phyloP scores from a whole-genome alignment of 2,888 invertebrate genomes.

The Galerucella nymphaeae region DNA sequence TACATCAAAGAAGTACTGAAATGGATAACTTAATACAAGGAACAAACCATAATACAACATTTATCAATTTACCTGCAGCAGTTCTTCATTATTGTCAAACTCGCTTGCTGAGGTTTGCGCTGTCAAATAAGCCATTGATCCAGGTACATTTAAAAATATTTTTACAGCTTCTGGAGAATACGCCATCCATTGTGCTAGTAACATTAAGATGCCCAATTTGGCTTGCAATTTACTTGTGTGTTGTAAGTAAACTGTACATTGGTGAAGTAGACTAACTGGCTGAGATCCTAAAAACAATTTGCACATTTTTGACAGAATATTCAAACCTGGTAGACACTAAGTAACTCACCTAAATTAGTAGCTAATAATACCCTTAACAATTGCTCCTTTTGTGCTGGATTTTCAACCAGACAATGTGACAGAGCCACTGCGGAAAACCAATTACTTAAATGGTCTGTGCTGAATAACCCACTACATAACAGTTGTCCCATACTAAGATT shows the following conservation, averaged over 20 bases:
- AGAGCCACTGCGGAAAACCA: slow-evolving; percentile 96
- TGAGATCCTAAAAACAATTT: slow-evolving; percentile 68
- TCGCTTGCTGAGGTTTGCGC: slow-evolving; percentile 85
- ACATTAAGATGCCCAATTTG: slow-evolving; percentile 90
- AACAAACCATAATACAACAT: too few species aligned
- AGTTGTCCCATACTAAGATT: slow-evolving; percentile 84
- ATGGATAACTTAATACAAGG: too few species aligned
- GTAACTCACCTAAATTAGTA: slow-evolving; percentile 71
- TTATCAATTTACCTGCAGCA: slow-evolving; percentile 67
- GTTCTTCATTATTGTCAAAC: slow-evolving; percentile 88
- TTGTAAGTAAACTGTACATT: slow-evolving; percentile 86
- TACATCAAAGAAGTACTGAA: too few species aligned
- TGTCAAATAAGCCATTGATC: slow-evolving; percentile 85
- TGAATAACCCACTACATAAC: slow-evolving; percentile 92
- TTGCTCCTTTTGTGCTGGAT: slow-evolving; percentile 87
- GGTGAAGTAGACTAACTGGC: slow-evolving; percentile 90
- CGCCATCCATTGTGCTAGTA: slow-evolving; percentile 89
- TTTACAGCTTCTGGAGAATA: slow-evolving; percentile 86
- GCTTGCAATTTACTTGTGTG: slow-evolving; percentile 85
- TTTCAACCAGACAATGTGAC: slow-evolving; percentile 89
- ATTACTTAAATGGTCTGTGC: slow-evolving; percentile 86
- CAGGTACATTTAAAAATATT: slow-evolving; percentile 77
- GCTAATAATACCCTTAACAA: slow-evolving; percentile 91
- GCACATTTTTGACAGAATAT: background rate
- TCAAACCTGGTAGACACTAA: background rate